phyloP scores from a whole-genome alignment of 2,888 invertebrate species.

The Ichneumoninae sp. region DNA sequence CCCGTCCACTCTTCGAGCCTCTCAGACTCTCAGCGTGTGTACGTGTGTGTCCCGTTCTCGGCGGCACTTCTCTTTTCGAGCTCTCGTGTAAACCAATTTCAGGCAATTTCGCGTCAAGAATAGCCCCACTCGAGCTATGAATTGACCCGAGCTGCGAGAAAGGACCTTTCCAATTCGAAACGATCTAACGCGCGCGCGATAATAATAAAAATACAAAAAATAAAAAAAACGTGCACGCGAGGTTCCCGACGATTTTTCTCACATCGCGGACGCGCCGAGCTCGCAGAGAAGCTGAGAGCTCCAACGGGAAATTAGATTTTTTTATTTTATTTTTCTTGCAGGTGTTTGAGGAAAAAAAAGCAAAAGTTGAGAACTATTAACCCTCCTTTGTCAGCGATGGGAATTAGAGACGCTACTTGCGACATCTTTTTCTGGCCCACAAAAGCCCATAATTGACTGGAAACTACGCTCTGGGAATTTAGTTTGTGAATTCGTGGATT shows the following conservation, averaged over 20 bases:
- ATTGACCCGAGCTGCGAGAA: slow-evolving; percentile 78
- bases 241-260: slow-evolving; percentile 12
- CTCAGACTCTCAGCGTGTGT: slow-evolving; percentile 23
- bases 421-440: background rate
- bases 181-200: slow-evolving; percentile 69
- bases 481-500: background rate
- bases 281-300: background rate
- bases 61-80: slow-evolving; percentile 70
- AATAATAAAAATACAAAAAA: slow-evolving; percentile 56
- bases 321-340: background rate
- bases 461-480: background rate
- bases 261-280: background rate
- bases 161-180: slow-evolving; percentile 83
- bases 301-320: background rate
- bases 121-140: slow-evolving; percentile 81
- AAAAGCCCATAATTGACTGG: background rate
- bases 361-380: background rate
- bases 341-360: background rate
- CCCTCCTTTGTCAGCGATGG: background rate
- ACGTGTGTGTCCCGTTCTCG: slow-evolving; percentile 31
- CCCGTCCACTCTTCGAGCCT: slow-evolving; percentile 58
- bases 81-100: slow-evolving; percentile 84
- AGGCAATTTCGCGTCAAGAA: slow-evolving; percentile 84
- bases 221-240: slow-evolving; percentile 27
- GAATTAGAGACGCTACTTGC: background rate